Evolutionary conservation across 2,113 vertebrate species (phyloP), one percentile per base, ranked within the genome.

Genomic region (Ctenomys sociabilis): DNA sequence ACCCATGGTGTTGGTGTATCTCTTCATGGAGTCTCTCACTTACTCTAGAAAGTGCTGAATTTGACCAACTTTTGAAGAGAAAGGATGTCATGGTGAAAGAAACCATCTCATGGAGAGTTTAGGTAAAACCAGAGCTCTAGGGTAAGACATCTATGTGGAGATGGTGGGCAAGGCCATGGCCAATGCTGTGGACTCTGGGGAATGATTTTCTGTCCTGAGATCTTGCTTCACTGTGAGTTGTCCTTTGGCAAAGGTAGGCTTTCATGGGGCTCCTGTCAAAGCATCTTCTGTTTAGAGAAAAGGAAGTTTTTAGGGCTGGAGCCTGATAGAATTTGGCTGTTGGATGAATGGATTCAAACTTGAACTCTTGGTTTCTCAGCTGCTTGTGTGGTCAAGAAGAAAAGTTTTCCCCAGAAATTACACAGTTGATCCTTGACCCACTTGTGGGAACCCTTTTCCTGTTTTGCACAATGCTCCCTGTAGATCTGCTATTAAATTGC

Each of bases 351-450:
- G 40, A 64, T 90, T 96, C 9, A 59, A 86, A 94, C 22, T 24
- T 49, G 10, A 28, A 73, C 24, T 91, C 81, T 95, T 82, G 80
- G 16, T 84, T 84, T 97, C 90, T 86, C 59, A 22, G 61, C 80
- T 80, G 5, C 19, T 12, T 2, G 0, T 68, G 75, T 92, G 63
- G 81, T 54, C 73, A 59, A 82, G 75, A 95, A 93, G 66, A 35
- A 89, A 73, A 22, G 32, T 80, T 52, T 85, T 87, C 6, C 16
- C 19, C 91, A 80, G 72, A 91, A 87, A 70, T 61, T 28, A 81
- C 70, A 28, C 32, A 43, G 32, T 21, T 93, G 90, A 80, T 68
- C 37, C 49, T 93, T 94, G 2, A 22, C 35, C 64, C 49, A 26
- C 70, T 84, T 94, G 87, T 45, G 82, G 90, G 37, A 82, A n/a